These are phyloP conservation scores for Drosophila athabasca DNA, from an alignment of 1,140 invertebrate genomes.

Conservation along the genomic window DNA sequence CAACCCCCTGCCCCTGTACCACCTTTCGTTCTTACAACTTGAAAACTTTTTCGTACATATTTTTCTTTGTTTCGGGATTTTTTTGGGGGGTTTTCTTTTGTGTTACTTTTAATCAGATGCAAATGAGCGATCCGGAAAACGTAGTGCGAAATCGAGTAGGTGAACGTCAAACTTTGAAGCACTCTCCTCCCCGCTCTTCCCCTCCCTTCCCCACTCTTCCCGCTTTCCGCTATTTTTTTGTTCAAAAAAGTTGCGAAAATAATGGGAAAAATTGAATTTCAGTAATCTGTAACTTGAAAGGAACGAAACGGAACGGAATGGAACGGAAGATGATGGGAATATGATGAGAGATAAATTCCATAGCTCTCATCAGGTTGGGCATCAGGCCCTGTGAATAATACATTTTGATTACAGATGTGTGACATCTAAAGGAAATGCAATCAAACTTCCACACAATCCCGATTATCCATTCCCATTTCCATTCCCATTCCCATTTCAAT, in stretches of 20 bases:
- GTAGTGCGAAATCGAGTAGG: constrained; percentile 12
- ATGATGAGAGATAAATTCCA: too few relatives aligned
- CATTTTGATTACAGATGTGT: too few relatives aligned
- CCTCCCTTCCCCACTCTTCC: too few relatives aligned
- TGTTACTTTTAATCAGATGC: constrained; percentile 65
- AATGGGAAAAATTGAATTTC: constrained; percentile 57
- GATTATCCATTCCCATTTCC: too few relatives aligned
- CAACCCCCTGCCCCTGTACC: constrained; percentile 1
- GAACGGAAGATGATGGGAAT: neutral
- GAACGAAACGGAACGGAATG: neutral
- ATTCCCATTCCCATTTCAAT: too few relatives aligned
- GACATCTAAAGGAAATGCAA: too few relatives aligned
- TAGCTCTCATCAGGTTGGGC: too few relatives aligned
- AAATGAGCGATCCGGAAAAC: constrained; percentile 50
- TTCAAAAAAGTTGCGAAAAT: constrained; percentile 37
- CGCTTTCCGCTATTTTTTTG: too few relatives aligned
- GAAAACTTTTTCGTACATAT: constrained; percentile 17
- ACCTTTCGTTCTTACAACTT: neutral
- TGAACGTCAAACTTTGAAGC: neutral
- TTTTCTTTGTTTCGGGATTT: constrained; percentile 17
- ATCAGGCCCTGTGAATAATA: too few relatives aligned
- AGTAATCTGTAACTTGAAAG: constrained; percentile 12
- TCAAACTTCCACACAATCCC: too few relatives aligned
- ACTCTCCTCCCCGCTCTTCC: constrained; percentile 32
- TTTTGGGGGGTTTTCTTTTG: too few relatives aligned